phyloP scores from a whole-genome alignment of 2,113 vertebrate genomes.

The Sceloporus tristichus region DNA sequence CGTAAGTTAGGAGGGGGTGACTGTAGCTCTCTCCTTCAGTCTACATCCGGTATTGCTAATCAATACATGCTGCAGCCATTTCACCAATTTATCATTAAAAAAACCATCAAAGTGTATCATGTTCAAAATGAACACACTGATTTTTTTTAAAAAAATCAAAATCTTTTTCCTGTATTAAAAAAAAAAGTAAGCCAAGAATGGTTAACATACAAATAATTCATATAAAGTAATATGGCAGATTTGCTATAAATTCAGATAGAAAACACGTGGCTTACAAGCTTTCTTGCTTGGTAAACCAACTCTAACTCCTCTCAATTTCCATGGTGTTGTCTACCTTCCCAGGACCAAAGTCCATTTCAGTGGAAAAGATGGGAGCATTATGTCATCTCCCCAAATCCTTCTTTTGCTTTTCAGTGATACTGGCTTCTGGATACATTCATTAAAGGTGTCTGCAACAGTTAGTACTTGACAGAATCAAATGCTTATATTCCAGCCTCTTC shows the following conservation, averaged over 20 bases:
- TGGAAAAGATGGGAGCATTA: conserved; percentile 49
- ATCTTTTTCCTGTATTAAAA: neutral
- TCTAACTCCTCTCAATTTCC: conserved; percentile 60
- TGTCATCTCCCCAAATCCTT: conserved; percentile 55
- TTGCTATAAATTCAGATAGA: conserved; percentile 59
- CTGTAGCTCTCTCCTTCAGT: too few species aligned
- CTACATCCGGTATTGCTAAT: neutral
- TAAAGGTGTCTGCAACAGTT: conserved; percentile 30
- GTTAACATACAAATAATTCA: neutral
- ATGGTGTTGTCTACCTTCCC: conserved; percentile 51
- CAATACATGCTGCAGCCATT: neutral
- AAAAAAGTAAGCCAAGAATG: neutral
- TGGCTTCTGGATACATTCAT: conserved; percentile 49
- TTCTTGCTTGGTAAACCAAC: conserved; percentile 58
- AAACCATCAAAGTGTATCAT: neutral
- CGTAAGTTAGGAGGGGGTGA: too few species aligned
- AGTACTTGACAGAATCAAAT: neutral
- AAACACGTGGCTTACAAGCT: conserved; percentile 59
- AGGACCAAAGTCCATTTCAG: conserved; percentile 57
- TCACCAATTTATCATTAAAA: neutral
- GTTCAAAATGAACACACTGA: neutral
- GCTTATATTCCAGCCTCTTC: conserved; percentile 3
- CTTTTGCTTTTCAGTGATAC: conserved; percentile 58
- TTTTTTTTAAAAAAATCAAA: conserved; percentile 16
- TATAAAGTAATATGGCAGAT: conserved; percentile 17